Evolutionary conservation across 2,888 invertebrate species (phyloP).

Genomic region (Xestia c-nigrum): DNA sequence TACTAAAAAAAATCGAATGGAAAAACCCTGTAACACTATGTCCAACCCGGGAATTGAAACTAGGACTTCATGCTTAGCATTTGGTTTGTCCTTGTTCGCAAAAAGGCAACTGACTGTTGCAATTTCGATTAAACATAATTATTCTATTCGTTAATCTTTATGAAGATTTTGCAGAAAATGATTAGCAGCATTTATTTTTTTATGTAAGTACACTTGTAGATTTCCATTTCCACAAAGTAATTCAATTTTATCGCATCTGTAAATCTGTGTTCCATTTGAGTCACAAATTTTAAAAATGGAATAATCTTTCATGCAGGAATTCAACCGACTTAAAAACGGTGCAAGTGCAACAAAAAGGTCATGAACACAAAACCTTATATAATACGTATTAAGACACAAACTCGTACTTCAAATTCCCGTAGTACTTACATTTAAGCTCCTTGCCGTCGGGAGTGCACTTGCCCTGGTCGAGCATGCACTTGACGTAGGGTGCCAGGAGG

Average conservation of each 20-base stretch:
- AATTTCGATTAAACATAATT: not conserved
- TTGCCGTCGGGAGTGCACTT: slow-evolving; percentile 93
- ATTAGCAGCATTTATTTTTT: not conserved
- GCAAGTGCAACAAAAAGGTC: not conserved
- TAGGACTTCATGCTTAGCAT: no score
- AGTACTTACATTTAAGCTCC: slow-evolving; percentile 92
- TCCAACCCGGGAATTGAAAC: no score
- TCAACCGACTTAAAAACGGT: not conserved
- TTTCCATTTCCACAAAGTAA: not conserved
- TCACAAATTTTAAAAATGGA: not conserved
- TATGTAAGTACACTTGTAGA: not conserved
- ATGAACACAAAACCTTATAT: not conserved
- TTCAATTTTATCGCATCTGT: not conserved
- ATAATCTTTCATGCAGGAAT: not conserved
- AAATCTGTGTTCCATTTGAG: not conserved
- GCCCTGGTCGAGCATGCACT: slow-evolving; percentile 92
- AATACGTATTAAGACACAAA: not conserved
- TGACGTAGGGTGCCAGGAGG: slow-evolving; percentile 92
- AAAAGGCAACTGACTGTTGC: no score
- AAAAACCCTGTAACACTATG: no score
- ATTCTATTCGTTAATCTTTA: not conserved
- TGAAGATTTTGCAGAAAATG: not conserved
- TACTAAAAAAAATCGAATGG: no score
- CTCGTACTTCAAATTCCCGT: not conserved
- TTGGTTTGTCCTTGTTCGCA: not conserved